Conservation (phyloP, 2,888 invertebrate species). For the Lathronympha strigana region DNA sequence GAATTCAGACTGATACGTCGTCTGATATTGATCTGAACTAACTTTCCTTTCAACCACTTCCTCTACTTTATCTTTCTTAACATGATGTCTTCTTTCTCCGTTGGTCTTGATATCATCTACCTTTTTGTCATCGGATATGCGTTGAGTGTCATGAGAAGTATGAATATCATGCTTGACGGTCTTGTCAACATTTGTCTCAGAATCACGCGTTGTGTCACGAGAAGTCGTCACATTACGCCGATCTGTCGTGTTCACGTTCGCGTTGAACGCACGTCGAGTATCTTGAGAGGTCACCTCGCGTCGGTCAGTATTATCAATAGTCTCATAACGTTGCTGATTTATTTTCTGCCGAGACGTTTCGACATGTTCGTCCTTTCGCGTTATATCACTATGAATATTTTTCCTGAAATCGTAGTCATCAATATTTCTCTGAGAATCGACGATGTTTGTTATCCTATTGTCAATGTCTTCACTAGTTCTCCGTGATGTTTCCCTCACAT, state of each 20-base stretch:
- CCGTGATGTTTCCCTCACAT: conserved; percentile 60
- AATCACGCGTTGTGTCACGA: conserved; percentile 46
- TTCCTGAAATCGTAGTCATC: conserved; percentile 66
- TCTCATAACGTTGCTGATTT: conserved; percentile 42
- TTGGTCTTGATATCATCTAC: conserved; percentile 52
- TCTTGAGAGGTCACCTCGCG: conserved; percentile 50
- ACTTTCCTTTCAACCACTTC: conserved; percentile 62
- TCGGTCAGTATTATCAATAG: conserved; percentile 50
- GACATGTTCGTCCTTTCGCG: conserved; percentile 35
- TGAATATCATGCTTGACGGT: conserved; percentile 49
- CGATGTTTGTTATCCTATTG: conserved; percentile 58
- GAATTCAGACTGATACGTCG: conserved; percentile 85
- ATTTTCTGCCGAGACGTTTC: conserved; percentile 30
- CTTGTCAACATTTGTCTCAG: conserved; percentile 51
- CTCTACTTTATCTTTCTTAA: conserved; percentile 57
- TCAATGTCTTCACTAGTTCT: conserved; percentile 56
- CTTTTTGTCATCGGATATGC: conserved; percentile 51
- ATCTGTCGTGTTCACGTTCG: conserved; percentile 50
- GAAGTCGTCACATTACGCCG: conserved; percentile 48
- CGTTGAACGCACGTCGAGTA: conserved; percentile 46
- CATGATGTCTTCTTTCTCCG: conserved; percentile 55
- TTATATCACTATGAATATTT: conserved; percentile 52
- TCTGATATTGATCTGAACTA: conserved; percentile 81
- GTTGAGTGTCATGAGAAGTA: conserved; percentile 47
- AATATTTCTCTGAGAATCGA: conserved; percentile 68